A percentile compares a stretch with the other conserved stretches of the same genome.
phyloP scores from a whole-genome alignment of 2,888 invertebrate genomes.

The Pristionchus mayeri region DNA sequence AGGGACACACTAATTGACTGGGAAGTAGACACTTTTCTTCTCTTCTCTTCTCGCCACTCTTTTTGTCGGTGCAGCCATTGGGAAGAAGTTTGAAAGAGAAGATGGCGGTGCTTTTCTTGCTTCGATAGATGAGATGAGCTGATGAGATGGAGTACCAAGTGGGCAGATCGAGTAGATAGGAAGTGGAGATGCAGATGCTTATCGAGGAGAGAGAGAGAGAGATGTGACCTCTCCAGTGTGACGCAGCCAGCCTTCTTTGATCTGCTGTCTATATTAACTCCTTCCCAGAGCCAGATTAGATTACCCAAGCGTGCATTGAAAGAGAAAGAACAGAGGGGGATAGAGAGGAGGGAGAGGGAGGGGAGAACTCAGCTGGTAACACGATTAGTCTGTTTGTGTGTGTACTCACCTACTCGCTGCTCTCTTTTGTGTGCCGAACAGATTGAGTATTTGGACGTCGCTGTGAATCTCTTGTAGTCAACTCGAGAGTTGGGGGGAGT shows the following conservation, averaged over 20 bases:
- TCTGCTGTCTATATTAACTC: neutral
- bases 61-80: neutral
- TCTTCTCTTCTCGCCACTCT: neutral
- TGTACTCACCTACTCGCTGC: conserved; percentile 22
- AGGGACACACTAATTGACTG: neutral
- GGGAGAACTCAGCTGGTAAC: conserved; percentile 22
- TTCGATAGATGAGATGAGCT: neutral
- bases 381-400: conserved; percentile 24
- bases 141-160: neutral
- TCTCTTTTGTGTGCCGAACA: conserved; percentile 29
- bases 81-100: conserved; percentile 9
- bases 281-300: neutral
- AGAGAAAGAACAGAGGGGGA: neutral
- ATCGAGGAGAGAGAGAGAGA: neutral
- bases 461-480: too few relatives aligned
- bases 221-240: conserved; percentile 1
- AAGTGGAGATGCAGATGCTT: conserved; percentile 5
- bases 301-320: conserved; percentile 11
- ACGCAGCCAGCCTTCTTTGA: neutral
- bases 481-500: too few relatives aligned
- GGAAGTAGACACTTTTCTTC: neutral
- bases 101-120: conserved; percentile 30
- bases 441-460: conserved; percentile 16
- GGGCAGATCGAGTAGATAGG: conserved; percentile 3
- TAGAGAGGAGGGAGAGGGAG: neutral